Evolutionary conservation across 2,113 vertebrate species (phyloP).

Genomic region (Petroica traversi): DNA sequence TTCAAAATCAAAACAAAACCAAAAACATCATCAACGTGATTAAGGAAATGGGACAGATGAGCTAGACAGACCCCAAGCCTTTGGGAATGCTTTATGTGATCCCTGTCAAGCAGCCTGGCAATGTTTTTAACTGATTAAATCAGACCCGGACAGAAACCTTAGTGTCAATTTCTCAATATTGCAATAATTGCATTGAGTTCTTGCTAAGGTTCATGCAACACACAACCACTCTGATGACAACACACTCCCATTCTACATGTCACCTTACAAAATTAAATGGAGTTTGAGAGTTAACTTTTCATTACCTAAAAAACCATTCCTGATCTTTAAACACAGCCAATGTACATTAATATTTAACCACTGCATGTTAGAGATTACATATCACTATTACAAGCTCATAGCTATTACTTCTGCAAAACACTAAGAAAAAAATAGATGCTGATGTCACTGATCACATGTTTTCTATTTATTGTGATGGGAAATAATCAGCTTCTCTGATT

Average conservation of each 20-base stretch:
- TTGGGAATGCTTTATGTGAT: background rate
- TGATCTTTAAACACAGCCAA: constrained; percentile 38
- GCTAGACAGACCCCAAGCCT: background rate
- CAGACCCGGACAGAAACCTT: background rate
- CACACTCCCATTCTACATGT: background rate
- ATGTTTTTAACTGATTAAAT: constrained; percentile 45
- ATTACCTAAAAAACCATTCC: constrained; percentile 20
- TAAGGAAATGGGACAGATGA: constrained; percentile 9
- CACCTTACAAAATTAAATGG: background rate
- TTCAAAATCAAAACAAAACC: background rate
- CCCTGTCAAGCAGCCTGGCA: background rate
- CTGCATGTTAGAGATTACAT: background rate
- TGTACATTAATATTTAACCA: constrained; percentile 63
- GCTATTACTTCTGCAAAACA: constrained; percentile 9
- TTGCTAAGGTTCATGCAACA: background rate
- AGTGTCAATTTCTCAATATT: background rate
- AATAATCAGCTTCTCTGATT: constrained; percentile 39
- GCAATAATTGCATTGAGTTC: background rate
- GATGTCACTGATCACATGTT: constrained; percentile 26
- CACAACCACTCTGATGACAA: background rate
- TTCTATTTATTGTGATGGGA: constrained; percentile 17
- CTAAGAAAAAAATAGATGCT: background rate
- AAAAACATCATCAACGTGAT: background rate
- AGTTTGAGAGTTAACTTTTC: background rate
- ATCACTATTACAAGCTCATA: constrained; percentile 5